Conservation (phyloP, 2,888 invertebrate genomes). For the Xestia rhomboidea region DNA sequence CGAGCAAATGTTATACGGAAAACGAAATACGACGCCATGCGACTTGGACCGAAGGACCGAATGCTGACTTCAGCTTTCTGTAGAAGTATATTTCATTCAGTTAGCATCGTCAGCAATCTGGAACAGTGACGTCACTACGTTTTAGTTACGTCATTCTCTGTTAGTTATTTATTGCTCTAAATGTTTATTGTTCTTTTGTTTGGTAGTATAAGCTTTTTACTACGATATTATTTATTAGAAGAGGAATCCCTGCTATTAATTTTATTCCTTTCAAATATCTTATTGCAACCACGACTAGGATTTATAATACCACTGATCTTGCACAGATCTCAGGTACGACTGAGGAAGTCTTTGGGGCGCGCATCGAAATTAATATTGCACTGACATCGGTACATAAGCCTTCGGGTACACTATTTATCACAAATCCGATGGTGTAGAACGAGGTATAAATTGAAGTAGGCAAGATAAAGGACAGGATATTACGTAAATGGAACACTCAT, state of each 20-base stretch:
- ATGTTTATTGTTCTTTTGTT: conserved; percentile 46
- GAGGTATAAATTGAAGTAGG: background rate
- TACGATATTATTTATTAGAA: conserved; percentile 7
- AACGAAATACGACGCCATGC: conserved; percentile 22
- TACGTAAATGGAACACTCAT: too few species aligned
- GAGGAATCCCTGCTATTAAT: conserved; percentile 7
- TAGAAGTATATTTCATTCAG: conserved; percentile 52
- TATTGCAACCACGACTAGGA: background rate
- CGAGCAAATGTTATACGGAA: conserved; percentile 1
- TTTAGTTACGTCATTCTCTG: conserved; percentile 45
- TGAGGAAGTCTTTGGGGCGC: background rate
- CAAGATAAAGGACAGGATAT: background rate
- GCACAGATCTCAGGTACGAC: background rate
- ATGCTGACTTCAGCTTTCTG: conserved; percentile 32
- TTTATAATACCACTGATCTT: background rate
- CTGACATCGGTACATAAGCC: background rate
- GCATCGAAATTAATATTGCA: conserved; percentile 10
- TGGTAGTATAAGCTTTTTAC: conserved; percentile 14
- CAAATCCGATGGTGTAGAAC: background rate
- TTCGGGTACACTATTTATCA: background rate
- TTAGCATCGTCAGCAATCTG: conserved; percentile 32
- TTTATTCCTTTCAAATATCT: background rate
- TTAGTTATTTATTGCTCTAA: conserved; percentile 53
- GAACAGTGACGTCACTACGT: conserved; percentile 49
- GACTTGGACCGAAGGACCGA: conserved; percentile 13